Base-by-base conservation (phyloP, 2,888 invertebrate species). In the Creontiades dilutus region DNA sequence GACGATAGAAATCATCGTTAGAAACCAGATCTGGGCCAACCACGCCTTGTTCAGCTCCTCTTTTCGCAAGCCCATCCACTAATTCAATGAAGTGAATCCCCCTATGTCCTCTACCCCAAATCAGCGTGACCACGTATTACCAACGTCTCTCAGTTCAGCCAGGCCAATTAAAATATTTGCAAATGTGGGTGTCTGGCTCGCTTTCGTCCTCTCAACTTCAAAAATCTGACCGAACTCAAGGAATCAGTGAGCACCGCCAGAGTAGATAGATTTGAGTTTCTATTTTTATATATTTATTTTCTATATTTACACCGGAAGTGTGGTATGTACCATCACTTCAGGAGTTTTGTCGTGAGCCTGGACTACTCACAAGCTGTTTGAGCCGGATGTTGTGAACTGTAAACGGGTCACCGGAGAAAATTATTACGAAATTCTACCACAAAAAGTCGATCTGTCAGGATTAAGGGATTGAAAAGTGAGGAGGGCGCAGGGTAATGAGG, bases 341-440 rank as follows among this genome's bases (percentile, higher is more conserved):
- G n/a, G n/a, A n/a, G n/a, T n/a, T n/a, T n/a, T n/a, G n/a, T n/a
- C n/a, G n/a, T n/a, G n/a, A n/a, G n/a, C 7, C 37, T 37, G 37
- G 37, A 37, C 37, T 37, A 7, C 7, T 37, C 37, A 7, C 7
- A 2, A 4, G 7, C 37, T 37, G 37, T 37, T 37, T 37, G 61
- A 68, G 23, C 68, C 23, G 68, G 68, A 68, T 68, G 68, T n/a
- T n/a, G n/a, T n/a, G n/a, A n/a, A n/a, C n/a, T n/a, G n/a, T 68
- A 5, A 23, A 68, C 68, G 68, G 12, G 27, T 0, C 37, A 4
- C 3, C 5, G 23, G 23, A 23, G 68, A 23, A 68, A 23, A 68
- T 27, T 23, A 13, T 23, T 0, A n/a, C 57, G 19, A 68, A 68
- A 5, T 68, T 13, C 23, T 0, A 5, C 27, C 12, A 27, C 13